Conservation (phyloP, 2,888 invertebrate genomes). For the Syrphus vitripennis region DNA sequence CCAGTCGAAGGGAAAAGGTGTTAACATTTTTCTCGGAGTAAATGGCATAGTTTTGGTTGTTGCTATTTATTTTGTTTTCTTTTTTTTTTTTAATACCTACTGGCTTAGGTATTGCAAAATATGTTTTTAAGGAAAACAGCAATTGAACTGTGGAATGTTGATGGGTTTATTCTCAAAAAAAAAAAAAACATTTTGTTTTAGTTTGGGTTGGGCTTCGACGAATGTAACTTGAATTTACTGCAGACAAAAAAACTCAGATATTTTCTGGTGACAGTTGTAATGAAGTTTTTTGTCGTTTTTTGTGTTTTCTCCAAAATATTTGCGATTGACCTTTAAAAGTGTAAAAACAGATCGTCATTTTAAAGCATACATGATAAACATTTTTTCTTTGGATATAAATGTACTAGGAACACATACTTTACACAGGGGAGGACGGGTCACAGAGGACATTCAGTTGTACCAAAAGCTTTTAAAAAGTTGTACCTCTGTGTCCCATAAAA, state of each 20-base stretch:
- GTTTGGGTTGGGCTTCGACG: neutral
- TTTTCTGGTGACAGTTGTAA: conserved; percentile 5
- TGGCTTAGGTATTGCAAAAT: neutral
- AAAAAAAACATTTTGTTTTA: neutral
- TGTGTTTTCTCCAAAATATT: neutral
- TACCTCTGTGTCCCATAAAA: too few relatives aligned
- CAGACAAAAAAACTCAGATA: neutral
- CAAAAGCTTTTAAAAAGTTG: too few relatives aligned
- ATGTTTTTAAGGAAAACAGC: conserved; percentile 36
- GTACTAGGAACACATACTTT: too few relatives aligned
- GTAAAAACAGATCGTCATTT: neutral
- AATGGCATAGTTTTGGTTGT: conserved; percentile 48
- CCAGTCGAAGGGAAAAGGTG: conserved; percentile 55
- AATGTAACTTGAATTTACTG: neutral
- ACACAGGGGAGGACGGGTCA: too few relatives aligned
- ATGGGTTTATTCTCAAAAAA: conserved; percentile 9
- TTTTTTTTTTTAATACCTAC: neutral
- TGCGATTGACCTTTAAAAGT: conserved; percentile 1
- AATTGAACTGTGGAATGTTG: conserved; percentile 52
- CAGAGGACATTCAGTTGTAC: too few relatives aligned
- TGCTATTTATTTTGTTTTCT: neutral
- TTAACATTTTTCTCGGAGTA: conserved; percentile 53
- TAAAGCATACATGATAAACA: neutral
- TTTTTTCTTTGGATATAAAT: neutral
- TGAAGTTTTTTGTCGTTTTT: neutral